A percentile compares a stretch with the other conserved stretches of the same genome.
Conservation (phyloP, 2,797 vertebrate species). For the Lutjanus campechanus region DNA sequence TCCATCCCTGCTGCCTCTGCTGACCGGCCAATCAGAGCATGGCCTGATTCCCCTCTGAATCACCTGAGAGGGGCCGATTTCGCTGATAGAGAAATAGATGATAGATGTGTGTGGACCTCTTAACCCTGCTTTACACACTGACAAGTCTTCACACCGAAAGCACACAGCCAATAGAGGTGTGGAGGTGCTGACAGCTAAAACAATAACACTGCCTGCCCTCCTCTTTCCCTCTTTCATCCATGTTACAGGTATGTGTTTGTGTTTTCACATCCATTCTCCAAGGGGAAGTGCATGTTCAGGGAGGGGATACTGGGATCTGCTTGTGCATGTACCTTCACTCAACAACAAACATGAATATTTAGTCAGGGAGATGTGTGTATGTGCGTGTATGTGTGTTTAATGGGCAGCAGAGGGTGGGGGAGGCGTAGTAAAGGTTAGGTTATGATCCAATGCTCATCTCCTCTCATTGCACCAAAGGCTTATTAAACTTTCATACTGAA, state of each 20-base stretch:
- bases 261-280: constrained; percentile 45
- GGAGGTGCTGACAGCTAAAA: constrained; percentile 31
- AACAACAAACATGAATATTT: constrained; percentile 68
- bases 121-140: constrained; percentile 45
- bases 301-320: constrained; percentile 20
- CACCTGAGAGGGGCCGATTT: constrained; percentile 17
- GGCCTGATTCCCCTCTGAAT: constrained; percentile 11
- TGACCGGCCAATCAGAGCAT: constrained; percentile 35
- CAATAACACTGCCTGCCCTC: constrained; percentile 32
- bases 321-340: constrained; percentile 30
- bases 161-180: constrained; percentile 1
- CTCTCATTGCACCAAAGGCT: constrained; percentile 72
- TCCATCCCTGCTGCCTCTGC: constrained; percentile 24
- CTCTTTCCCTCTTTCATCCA: background rate
- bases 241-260: constrained; percentile 32
- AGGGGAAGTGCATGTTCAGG: constrained; percentile 8
- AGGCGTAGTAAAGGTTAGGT: constrained; percentile 54
- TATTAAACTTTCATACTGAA: constrained; percentile 79
- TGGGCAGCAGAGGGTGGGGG: constrained; percentile 46
- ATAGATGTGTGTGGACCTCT: constrained; percentile 46
- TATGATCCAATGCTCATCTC: constrained; percentile 71
- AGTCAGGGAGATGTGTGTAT: constrained; percentile 51
- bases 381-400: constrained; percentile 65
- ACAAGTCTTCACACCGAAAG: constrained; percentile 29
- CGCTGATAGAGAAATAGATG: constrained; percentile 44